Evolutionary conservation across 2,888 invertebrate species (phyloP).

Genomic region (Tanytarsus gracilentus): DNA sequence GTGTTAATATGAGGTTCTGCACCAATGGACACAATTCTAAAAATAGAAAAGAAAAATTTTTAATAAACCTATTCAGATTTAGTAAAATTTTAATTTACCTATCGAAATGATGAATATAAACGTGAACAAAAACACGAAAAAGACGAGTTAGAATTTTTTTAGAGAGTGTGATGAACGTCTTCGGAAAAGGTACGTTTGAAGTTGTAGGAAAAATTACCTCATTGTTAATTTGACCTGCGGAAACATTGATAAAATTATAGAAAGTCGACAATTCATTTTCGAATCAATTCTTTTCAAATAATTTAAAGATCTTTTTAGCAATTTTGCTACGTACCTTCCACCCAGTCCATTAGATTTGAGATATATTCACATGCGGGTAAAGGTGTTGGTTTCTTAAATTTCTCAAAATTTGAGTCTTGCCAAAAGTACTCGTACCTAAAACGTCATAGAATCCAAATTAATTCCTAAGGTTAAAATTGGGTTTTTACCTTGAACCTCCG

Average conservation of each 20-base stretch:
- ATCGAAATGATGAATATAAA: slow-evolving; percentile 91
- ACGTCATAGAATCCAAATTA: background rate
- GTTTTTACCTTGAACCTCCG: slow-evolving; percentile 80
- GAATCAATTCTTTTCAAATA: too few relatives aligned
- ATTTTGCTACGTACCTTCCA: too few relatives aligned
- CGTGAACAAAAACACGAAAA: slow-evolving; percentile 86
- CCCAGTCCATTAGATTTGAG: slow-evolving; percentile 81
- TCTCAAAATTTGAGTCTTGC: slow-evolving; percentile 30
- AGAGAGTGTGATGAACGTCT: slow-evolving; percentile 65
- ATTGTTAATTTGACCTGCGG: slow-evolving; percentile 83
- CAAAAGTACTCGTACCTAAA: slow-evolving; percentile 14
- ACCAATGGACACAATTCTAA: slow-evolving; percentile 20
- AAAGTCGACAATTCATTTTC: too few relatives aligned
- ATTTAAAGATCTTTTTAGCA: too few relatives aligned
- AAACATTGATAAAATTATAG: too few relatives aligned
- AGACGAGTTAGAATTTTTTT: slow-evolving; percentile 80
- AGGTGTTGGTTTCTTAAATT: slow-evolving; percentile 65
- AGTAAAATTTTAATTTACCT: slow-evolving; percentile 47
- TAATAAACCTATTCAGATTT: background rate
- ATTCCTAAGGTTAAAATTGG: slow-evolving; percentile 72
- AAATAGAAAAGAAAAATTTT: background rate
- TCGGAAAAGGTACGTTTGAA: slow-evolving; percentile 65
- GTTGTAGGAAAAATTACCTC: slow-evolving; percentile 77
- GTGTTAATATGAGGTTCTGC: slow-evolving; percentile 83
- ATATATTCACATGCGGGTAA: slow-evolving; percentile 79